Conservation (phyloP, 2,888 invertebrate genomes). For the Unio pictorum region DNA sequence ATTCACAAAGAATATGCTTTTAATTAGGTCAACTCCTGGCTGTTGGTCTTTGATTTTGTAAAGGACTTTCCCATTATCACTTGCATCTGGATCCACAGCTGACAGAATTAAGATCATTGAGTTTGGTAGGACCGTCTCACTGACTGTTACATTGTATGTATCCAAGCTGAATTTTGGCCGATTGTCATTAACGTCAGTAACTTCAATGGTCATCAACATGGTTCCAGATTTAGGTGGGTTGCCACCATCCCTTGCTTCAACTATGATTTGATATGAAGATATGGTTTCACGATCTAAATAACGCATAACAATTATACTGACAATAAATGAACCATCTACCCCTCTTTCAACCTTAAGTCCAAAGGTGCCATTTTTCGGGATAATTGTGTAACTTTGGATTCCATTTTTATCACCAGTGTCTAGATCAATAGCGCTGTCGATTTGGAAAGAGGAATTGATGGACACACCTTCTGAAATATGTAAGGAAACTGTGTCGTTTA, state of each 20-base stretch:
- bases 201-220: conserved; percentile 21
- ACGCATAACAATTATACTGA: conserved; percentile 26
- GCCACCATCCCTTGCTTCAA: conserved; percentile 36
- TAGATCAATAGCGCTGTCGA: conserved; percentile 24
- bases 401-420: conserved; percentile 26
- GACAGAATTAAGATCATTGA: conserved; percentile 73
- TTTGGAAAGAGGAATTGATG: conserved; percentile 12
- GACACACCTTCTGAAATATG: conserved; percentile 24
- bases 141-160: conserved; percentile 26
- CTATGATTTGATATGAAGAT: conserved; percentile 26
- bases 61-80: conserved; percentile 77
- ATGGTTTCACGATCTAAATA: conserved; percentile 32
- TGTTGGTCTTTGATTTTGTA: conserved; percentile 25
- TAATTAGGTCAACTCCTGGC: conserved; percentile 15
- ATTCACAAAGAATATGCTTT: conserved; percentile 21
- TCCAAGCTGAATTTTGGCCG: conserved; percentile 22
- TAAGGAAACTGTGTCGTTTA: conserved; percentile 10
- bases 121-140: conserved; percentile 19
- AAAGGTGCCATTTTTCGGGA: conserved; percentile 23
- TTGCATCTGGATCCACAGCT: conserved; percentile 88
- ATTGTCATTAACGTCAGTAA: conserved; percentile 36
- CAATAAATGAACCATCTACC: conserved; percentile 21
- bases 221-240: conserved; percentile 19
- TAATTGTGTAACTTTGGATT: conserved; percentile 30
- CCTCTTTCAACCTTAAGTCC: conserved; percentile 11